Evolutionary conservation across 2,888 invertebrate species (phyloP), one percentile per base, ranked within the genome.

Genomic region (Tolmerus cingulatus): DNA sequence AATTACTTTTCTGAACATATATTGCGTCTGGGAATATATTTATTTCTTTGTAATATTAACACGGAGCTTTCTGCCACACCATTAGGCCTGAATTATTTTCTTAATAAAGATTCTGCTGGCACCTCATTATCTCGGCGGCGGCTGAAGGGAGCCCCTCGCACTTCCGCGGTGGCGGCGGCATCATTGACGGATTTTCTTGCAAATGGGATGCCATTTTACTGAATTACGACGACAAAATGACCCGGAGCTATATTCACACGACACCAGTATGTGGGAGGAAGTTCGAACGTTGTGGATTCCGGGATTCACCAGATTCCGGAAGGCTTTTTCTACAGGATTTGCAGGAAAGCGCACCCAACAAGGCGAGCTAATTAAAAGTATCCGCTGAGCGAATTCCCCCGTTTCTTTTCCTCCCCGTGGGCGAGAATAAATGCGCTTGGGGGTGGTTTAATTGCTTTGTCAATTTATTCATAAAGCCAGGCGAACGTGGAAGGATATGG

Each of bases 261-360:
- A 30, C 30, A 9, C 4, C 51, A 51, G 79, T 51, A 51, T 79
- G 79, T 27, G 79, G 51, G 30, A 79, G 79, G 79, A 79, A 79
- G 79, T 79, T 79, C 27, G 30, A 79, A 79, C 43, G 79, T 79
- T 79, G 79, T 79, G 79, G 27, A 79, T 79, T 79, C 79, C 79
- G 79, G 79, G 79, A 79, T 51, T 27, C 51, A 19, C 79, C 51
- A 51, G 51, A 79, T 79, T 79, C 79, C 79, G 79, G 79, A 79
- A 79, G 79, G 46, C 51, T 51, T 46, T 51, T 51, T 27, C 79
- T 27, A 19, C 51, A 55, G 1, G 30, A 23, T 51, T 51, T 51
- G 79, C 46, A 79, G 27, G 27, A 51, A 34, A 51, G 43, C 78
- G 78, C n/a, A 78, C 14, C 78, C 43, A 78, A 78, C 78, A 78